These are phyloP conservation scores for Hesperia comma DNA, from an alignment of 2,888 invertebrate species.

Conservation along the genomic window DNA sequence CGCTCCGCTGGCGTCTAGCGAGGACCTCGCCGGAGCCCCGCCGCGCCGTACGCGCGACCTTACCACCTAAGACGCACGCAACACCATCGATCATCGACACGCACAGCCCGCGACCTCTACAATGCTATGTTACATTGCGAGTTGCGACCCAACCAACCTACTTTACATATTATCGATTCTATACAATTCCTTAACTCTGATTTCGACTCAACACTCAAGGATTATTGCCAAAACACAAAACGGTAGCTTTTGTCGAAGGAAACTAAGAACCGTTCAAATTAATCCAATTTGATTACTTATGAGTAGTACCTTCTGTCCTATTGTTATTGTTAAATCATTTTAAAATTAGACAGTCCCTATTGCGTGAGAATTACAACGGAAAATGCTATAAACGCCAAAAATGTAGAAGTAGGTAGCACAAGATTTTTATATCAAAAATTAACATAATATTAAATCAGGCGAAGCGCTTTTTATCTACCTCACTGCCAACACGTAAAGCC, in stretches of 20 bases:
- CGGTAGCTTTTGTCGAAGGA: not conserved
- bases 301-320: not conserved
- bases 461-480: too few relatives aligned
- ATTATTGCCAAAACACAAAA: constrained; percentile 15
- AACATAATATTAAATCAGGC: too few relatives aligned
- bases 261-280: not conserved
- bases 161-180: constrained; percentile 70
- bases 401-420: too few relatives aligned
- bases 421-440: too few relatives aligned
- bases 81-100: constrained; percentile 73
- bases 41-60: constrained; percentile 56
- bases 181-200: constrained; percentile 23
- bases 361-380: too few relatives aligned
- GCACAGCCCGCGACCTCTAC: constrained; percentile 55
- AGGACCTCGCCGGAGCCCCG: constrained; percentile 54
- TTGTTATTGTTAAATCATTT: too few relatives aligned
- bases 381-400: too few relatives aligned
- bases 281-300: not conserved
- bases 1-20: constrained; percentile 57
- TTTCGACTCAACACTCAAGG: constrained; percentile 22
- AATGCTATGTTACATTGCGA: constrained; percentile 61
- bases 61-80: constrained; percentile 63
- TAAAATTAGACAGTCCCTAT: too few relatives aligned
- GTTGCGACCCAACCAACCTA: constrained; percentile 60
- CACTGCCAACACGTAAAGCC: too few relatives aligned